Base-by-base conservation (phyloP, 2,797 vertebrate species). In the Acrossocheilus fasciatus region DNA sequence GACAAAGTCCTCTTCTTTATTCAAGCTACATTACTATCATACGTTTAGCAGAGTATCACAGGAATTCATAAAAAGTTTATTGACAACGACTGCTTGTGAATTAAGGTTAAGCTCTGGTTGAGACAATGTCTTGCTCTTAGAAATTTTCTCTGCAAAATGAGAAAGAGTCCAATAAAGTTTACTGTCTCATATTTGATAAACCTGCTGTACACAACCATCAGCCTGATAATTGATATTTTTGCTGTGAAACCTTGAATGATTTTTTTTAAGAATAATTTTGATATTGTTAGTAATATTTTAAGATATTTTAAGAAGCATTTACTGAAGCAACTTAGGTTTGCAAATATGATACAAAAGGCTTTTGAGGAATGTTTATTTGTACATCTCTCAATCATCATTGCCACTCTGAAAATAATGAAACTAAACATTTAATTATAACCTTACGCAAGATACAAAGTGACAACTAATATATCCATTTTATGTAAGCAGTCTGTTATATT, bases 101-200 rank as follows among this genome's bases (percentile, higher is more conserved):
- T 85, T 73, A 79, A 39, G 39, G 18, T 72, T 47, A 80, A 80
- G 43, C 41, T 70, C 39, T 64, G 76, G 52, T 54, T 79, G 50
- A 79, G 66, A 62, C 52, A 9, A 41, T 72, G 66, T 79, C 18
- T n/a, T 62, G 39, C 47, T 72, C 52, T 59, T 52, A 39, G n/a
- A 36, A 36, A 36, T 3, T 1, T 26, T n/a, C 11, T 70, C 74
- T 78, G 30, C 1, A n/a, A 69, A 30, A 57, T 30, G 47, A 30
- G 5, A 45, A 76, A 76, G 26, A 23, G 14, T 68, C 5, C 17
- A 26, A 26, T 26, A 26, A 45, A 47, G 70, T 12, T 3, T 45
- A 73, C 41, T 75, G 73, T 30, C 20, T 34, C 15, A 11, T 6
- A 39, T 36, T 69, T 75, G 18, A 45, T 30, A 73, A 26, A 47